A percentile compares a stretch with the other conserved stretches of the same genome.
phyloP scores from a whole-genome alignment of 2,113 vertebrate genomes.

The Coptodon rendalli region DNA sequence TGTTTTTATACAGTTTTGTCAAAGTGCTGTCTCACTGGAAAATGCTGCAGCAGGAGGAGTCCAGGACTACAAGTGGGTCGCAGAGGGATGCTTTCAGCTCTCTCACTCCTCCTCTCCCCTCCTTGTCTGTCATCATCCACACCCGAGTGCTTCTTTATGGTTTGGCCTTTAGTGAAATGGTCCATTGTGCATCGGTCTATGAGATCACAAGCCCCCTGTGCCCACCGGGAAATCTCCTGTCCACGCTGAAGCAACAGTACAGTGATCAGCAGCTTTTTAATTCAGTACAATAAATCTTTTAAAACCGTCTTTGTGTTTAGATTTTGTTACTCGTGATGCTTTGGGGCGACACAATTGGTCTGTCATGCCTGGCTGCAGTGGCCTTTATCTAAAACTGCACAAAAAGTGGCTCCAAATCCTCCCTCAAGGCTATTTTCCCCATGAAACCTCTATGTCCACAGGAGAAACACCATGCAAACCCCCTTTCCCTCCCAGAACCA shows the following conservation, averaged over 20 bases:
- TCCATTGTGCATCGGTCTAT: conserved; percentile 43
- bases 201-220: conserved; percentile 21
- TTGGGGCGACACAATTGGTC: background rate
- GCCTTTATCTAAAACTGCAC: conserved; percentile 13
- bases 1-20: conserved; percentile 42
- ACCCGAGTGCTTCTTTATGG: conserved; percentile 36
- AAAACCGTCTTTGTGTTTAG: conserved; percentile 7
- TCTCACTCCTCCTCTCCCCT: background rate
- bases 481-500: conserved; percentile 5
- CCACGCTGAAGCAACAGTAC: background rate
- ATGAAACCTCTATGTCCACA: conserved; percentile 39
- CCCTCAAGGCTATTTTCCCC: conserved; percentile 22
- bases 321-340: background rate
- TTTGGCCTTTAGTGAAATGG: conserved; percentile 50
- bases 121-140: conserved; percentile 38
- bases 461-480: conserved; percentile 24
- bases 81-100: conserved; percentile 47
- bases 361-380: background rate
- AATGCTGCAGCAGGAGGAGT: conserved; percentile 31
- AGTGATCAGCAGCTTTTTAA: conserved; percentile 23
- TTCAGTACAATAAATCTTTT: conserved; percentile 9
- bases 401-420: conserved; percentile 32
- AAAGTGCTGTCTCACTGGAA: conserved; percentile 44
- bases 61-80: conserved; percentile 13
- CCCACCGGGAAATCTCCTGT: conserved; percentile 1